These are phyloP conservation scores for Solea senegalensis DNA, from an alignment of 2,113 vertebrate genomes.

Conservation along the genomic window DNA sequence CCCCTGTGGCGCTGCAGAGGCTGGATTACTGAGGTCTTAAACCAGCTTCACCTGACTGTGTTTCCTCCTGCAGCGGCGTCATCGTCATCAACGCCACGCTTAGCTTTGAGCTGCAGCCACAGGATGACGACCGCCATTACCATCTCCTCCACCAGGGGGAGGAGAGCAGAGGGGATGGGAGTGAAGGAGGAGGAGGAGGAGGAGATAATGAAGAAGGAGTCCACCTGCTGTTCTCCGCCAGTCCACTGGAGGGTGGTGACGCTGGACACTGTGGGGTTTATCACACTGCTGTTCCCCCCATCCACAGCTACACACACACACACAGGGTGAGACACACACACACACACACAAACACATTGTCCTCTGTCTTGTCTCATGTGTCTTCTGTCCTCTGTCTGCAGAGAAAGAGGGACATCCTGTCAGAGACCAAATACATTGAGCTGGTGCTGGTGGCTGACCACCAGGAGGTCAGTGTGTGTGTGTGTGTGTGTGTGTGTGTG, in stretches of 20 bases:
- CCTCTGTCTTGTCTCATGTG: not conserved
- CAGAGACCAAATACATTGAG: conserved; percentile 88
- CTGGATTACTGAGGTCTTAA: not conserved
- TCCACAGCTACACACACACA: conserved; percentile 19
- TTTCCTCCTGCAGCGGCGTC: conserved; percentile 78
- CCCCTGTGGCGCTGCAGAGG: conserved; percentile 3
- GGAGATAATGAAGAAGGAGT: conserved; percentile 8
- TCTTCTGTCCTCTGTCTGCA: conserved; percentile 33
- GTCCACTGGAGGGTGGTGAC: conserved; percentile 22
- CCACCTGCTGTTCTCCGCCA: conserved; percentile 65
- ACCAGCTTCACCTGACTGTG: not conserved
- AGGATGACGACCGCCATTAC: conserved; percentile 13
- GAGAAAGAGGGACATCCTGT: conserved; percentile 81
- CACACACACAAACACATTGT: not conserved
- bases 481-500: too few species aligned
- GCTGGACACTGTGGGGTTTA: conserved; percentile 72
- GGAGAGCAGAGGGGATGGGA: not conserved
- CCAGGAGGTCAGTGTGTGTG: conserved; percentile 80
- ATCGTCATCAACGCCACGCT: conserved; percentile 82
- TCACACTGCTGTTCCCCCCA: conserved; percentile 42
- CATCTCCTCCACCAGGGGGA: not conserved
- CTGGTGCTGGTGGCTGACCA: conserved; percentile 93
- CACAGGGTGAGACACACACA: conserved; percentile 52
- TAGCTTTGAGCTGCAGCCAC: conserved; percentile 84
- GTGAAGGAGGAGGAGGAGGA: conserved; percentile 13